Base-by-base conservation (phyloP, 2,888 invertebrate genomes). In the Lutraria lutraria region DNA sequence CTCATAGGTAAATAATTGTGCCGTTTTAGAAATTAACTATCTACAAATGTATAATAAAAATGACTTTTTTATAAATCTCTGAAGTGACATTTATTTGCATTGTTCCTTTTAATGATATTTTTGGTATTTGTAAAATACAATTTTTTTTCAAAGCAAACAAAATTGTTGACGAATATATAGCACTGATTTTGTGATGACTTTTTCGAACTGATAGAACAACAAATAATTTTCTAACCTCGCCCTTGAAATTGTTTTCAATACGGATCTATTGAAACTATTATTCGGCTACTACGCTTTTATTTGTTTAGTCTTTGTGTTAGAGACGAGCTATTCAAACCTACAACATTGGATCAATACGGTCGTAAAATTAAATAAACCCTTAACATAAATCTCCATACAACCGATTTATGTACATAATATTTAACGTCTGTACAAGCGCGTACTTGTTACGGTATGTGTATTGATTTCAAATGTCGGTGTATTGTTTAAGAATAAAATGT, bases 261-360 rank as follows among this genome's bases (percentile, higher is more conserved):
- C 25, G 25, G 25, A 4, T 25, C n/a, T 21, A 25, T 68, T 25
- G 63, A 21, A 68, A 68, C 19, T 25, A 68, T 25, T 68, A 25
- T 68, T 12, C 25, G 63, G 25, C n/a, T 68, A 68, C 10, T 13
- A 25, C 12, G 21, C n/a, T 25, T 68, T n/a, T 68, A 25, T 19
- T 21, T 68, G 63, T 21, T 68, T n/a, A 68, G 63, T 68, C n/a
- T 68, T 68, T 68, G 63, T n/a, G 25, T 68, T 68, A 25, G 63
- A 68, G 63, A 68, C 63, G 25, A 68, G 15, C n/a, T 8, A 3
- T n/a, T 8, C 21, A 60, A 12, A 25, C 25, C 25, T 68, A 68
- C 25, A n/a, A n/a, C 16, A 25, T 4, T 25, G n/a, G n/a, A 68
- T 68, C 63, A n/a, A 68, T 68, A 25, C 25, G 6, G 63, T 3